phyloP scores from a whole-genome alignment of 2,797 vertebrate species.

The Podarcis lilfordi region DNA sequence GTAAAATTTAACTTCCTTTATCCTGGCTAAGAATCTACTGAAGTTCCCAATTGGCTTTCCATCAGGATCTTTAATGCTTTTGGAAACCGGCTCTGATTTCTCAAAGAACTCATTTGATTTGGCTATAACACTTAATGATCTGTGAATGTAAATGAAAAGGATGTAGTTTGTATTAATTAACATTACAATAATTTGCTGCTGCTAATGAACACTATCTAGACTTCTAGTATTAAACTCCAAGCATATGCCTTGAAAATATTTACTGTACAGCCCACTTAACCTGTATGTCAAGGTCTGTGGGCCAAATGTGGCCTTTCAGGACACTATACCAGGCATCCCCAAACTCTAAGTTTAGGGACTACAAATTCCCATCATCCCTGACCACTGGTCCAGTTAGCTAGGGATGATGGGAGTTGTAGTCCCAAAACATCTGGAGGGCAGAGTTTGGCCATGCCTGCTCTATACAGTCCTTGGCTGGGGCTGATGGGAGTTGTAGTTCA shows the following conservation, averaged over 20 bases:
- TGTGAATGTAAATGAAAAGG: slow-evolving; percentile 31
- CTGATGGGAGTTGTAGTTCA: too few relatives aligned
- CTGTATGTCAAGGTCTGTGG: too few relatives aligned
- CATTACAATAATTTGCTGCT: slow-evolving; percentile 26
- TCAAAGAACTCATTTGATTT: slow-evolving; percentile 17
- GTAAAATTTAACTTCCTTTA: neutral
- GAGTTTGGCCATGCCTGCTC: too few relatives aligned
- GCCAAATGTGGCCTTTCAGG: too few relatives aligned
- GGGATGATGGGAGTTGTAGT: too few relatives aligned
- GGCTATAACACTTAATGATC: slow-evolving; percentile 26
- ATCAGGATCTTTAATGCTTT: slow-evolving; percentile 5
- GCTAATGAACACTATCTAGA: neutral
- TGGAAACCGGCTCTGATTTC: slow-evolving; percentile 12
- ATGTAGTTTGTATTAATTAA: slow-evolving; percentile 23
- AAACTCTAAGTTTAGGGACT: too few relatives aligned
- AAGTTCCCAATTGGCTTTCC: neutral
- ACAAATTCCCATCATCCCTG: too few relatives aligned
- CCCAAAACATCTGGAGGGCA: too few relatives aligned
- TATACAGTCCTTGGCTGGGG: too few relatives aligned
- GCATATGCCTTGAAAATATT: neutral
- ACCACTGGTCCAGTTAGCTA: too few relatives aligned
- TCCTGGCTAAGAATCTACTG: neutral
- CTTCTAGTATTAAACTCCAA: neutral
- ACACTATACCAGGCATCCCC: too few relatives aligned
- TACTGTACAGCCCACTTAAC: neutral